Conservation (phyloP, 2,888 invertebrate genomes). For the Spatulosminthurus flaviceps region DNA sequence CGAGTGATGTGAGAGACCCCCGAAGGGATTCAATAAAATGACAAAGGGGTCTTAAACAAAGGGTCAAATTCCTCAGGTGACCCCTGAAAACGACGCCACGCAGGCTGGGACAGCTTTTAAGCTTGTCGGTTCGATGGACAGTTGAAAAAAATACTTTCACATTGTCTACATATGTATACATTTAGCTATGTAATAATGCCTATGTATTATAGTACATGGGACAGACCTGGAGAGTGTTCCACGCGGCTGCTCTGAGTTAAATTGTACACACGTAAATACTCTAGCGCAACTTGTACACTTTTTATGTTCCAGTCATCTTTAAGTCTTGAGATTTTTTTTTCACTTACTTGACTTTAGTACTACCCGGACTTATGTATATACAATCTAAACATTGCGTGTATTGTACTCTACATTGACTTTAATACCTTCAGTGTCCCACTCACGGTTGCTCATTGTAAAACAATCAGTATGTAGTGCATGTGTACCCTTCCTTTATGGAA, state of each 20-base stretch:
- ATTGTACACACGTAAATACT: too few species aligned
- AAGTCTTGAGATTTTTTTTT: background rate
- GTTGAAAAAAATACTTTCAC: constrained; percentile 53
- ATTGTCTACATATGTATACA: constrained; percentile 19
- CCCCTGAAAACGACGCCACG: constrained; percentile 63
- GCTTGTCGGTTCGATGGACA: constrained; percentile 43
- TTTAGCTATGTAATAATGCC: background rate
- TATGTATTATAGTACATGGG: background rate
- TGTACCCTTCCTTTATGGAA: background rate
- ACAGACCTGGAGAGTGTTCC: background rate
- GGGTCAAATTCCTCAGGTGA: constrained; percentile 63
- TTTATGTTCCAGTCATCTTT: constrained; percentile 18
- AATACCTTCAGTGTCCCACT: background rate
- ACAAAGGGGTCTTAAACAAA: constrained; percentile 63
- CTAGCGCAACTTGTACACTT: background rate
- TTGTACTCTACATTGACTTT: background rate
- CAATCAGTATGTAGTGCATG: constrained; percentile 5
- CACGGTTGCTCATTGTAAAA: background rate
- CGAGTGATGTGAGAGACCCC: constrained; percentile 44
- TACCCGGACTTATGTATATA: too few species aligned
- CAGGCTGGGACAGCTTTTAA: constrained; percentile 60
- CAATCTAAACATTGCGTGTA: background rate
- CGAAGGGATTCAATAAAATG: constrained; percentile 54
- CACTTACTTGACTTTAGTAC: too few species aligned
- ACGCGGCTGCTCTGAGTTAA: too few species aligned